Evolutionary conservation across 2,888 invertebrate genomes (phyloP), one percentile per base, ranked within the genome.

Genomic region (Ellobium chinense): DNA sequence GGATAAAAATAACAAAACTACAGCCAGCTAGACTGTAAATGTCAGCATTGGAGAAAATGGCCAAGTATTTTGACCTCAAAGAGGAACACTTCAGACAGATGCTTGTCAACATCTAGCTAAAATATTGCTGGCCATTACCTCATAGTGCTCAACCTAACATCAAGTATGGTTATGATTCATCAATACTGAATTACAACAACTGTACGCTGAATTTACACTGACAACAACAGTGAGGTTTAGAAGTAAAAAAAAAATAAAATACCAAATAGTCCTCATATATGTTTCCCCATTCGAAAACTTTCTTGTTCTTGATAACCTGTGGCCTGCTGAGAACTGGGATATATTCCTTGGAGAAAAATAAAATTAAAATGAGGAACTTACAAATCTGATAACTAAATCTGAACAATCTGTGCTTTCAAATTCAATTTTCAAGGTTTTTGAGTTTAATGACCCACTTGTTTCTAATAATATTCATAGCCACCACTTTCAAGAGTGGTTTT

Each of bases 281-380:
- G 88, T 89, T 90, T 73, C 87, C 89, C 90, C 90, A 91, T 80
- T 89, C 87, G 74, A 86, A 88, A 68, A 85, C 85, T 83, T 91
- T 89, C 85, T 87, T 86, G 85, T 90, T 87, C 83, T 84, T 85
- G 80, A 93, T 88, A 68, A 91, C 92, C 84, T 92, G 87, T 24
- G 93, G 93, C 79, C 92, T 87, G 81, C 93, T 91, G 62, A 93
- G 86, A 74, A 93, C 92, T 81, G 92, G 90, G 18, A 93, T 89
- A 89, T 93, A 93, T 80, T 93, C 93, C 93, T 93, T 90, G 31
- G 88, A 85, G 73, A 83, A 39, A 80, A 31, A 36, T n/a, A n/a
- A n/a, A n/a, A n/a, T n/a, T n/a, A n/a, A n/a, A n/a, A n/a, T n/a
- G n/a, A n/a, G n/a, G n/a, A n/a, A n/a, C n/a, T n/a, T n/a, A n/a